phyloP scores from a whole-genome alignment of 2,888 invertebrate species.

The Molorchus minor region DNA sequence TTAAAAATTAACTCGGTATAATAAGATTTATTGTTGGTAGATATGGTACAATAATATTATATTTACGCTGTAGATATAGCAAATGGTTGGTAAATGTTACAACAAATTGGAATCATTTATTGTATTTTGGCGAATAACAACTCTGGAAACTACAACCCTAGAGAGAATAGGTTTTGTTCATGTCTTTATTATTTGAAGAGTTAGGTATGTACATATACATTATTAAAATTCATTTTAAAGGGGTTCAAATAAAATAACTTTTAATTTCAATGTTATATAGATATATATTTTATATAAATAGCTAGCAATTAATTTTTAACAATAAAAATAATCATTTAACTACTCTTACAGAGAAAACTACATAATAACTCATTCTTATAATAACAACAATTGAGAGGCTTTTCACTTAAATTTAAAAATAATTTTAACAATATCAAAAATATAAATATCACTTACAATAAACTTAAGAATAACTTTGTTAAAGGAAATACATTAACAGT shows the following conservation, averaged over 20 bases:
- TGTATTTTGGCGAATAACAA: too few species aligned
- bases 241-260: neutral
- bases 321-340: constrained; percentile 16
- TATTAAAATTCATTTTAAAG: too few species aligned
- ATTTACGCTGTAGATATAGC: too few species aligned
- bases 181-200: too few species aligned
- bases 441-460: constrained; percentile 21
- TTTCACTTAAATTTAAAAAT: constrained; percentile 3
- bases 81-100: too few species aligned
- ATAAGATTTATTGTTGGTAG: too few species aligned
- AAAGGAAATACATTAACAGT: neutral
- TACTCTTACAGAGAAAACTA: constrained; percentile 2
- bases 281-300: constrained; percentile 17
- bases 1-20: too few species aligned
- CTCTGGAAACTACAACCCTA: too few species aligned
- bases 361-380: constrained; percentile 4
- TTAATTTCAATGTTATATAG: neutral
- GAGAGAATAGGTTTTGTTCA: too few species aligned
- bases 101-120: too few species aligned
- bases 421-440: constrained; percentile 33
- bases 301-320: constrained; percentile 7
- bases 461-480: constrained; percentile 11
- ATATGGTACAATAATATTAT: too few species aligned
- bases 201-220: too few species aligned
- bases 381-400: constrained; percentile 18